phyloP scores from a whole-genome alignment of 2,888 invertebrate species.

The Drosophila greeni region DNA sequence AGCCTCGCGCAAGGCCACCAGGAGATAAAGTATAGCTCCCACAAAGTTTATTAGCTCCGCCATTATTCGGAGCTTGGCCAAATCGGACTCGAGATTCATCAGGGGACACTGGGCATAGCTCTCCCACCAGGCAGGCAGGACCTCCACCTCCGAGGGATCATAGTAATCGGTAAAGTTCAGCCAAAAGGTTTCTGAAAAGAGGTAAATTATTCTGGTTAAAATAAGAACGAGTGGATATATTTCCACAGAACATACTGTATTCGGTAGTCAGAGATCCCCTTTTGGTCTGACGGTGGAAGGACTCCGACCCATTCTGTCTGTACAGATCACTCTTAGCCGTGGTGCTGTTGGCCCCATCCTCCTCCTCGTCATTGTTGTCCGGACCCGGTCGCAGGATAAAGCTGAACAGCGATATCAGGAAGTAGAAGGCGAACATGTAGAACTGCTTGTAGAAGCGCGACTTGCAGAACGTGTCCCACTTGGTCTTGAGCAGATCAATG shows the following conservation, averaged over 20 bases:
- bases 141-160: slow-evolving; percentile 68
- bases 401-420: slow-evolving; percentile 90
- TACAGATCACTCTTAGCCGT: slow-evolving; percentile 46
- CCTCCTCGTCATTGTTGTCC: slow-evolving; percentile 75
- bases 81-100: slow-evolving; percentile 76
- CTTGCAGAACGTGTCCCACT: slow-evolving; percentile 98
- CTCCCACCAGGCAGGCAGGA: slow-evolving; percentile 76
- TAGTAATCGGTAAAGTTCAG: slow-evolving; percentile 76
- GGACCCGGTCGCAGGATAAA: slow-evolving; percentile 95
- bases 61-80: slow-evolving; percentile 82
- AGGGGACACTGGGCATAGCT: slow-evolving; percentile 77
- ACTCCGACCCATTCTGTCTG: slow-evolving; percentile 17
- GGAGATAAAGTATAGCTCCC: slow-evolving; percentile 90
- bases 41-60: slow-evolving; percentile 89
- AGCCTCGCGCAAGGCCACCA: slow-evolving; percentile 91
- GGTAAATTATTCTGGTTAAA: background rate
- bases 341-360: slow-evolving; percentile 55
- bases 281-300: slow-evolving; percentile 41
- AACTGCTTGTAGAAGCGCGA: slow-evolving; percentile 96
- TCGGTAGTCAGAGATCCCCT: slow-evolving; percentile 57
- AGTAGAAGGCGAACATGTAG: slow-evolving; percentile 93
- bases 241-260: slow-evolving; percentile 46
- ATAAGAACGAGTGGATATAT: background rate
- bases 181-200: slow-evolving; percentile 76
- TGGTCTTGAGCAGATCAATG: slow-evolving; percentile 95